A percentile compares a stretch with the other conserved stretches of the same genome.
phyloP scores from a whole-genome alignment of 2,888 invertebrate genomes.

The Belgica antarctica region DNA sequence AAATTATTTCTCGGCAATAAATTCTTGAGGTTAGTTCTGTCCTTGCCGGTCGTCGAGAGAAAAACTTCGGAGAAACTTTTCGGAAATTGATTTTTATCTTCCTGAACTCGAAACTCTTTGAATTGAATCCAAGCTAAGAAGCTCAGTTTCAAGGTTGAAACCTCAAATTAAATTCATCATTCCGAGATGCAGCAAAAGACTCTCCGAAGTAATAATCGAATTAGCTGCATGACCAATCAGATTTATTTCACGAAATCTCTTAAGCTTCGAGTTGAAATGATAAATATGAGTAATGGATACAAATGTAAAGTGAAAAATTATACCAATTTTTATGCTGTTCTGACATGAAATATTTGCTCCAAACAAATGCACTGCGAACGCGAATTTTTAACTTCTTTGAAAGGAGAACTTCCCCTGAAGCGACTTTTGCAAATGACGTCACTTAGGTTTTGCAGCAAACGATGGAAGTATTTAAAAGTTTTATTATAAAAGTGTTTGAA shows the following conservation, averaged over 20 bases:
- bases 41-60: background rate
- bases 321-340: slow-evolving; percentile 17
- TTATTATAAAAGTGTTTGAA: too few relatives aligned
- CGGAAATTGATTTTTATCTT: background rate
- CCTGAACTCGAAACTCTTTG: background rate
- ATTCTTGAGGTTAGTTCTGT: background rate
- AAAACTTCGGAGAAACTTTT: too few relatives aligned
- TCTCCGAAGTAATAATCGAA: slow-evolving; percentile 13
- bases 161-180: slow-evolving; percentile 14
- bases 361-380: background rate
- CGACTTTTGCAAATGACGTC: too few relatives aligned
- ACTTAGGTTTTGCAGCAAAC: too few relatives aligned
- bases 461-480: too few relatives aligned
- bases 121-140: slow-evolving; percentile 11
- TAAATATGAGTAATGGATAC: background rate
- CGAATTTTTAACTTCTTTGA: too few relatives aligned
- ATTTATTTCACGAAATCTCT: background rate
- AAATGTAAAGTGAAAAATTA: slow-evolving; percentile 11
- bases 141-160: slow-evolving; percentile 2
- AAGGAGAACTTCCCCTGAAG: background rate
- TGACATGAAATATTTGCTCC: slow-evolving; percentile 20
- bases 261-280: background rate
- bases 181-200: background rate
- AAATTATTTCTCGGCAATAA: background rate
- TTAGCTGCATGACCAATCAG: slow-evolving; percentile 19